Evolutionary conservation across 2,113 vertebrate species (phyloP), one percentile per base, ranked within the genome.

Genomic region (Caretta caretta): DNA sequence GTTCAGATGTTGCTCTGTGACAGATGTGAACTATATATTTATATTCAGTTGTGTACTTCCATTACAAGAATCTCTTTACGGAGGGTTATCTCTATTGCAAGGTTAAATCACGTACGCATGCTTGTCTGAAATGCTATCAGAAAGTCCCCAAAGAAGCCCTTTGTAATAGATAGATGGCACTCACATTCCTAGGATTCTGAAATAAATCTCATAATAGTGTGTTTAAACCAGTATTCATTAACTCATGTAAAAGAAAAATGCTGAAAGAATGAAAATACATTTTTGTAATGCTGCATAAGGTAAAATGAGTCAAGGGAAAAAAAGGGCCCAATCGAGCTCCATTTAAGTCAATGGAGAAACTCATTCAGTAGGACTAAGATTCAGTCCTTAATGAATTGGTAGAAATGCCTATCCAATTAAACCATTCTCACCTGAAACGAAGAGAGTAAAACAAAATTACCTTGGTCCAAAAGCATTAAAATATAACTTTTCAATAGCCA

Each of bases 401-500:
- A 81, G 25, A 90, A 94, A 87, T 57, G 8, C 56, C 90, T 92
- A 51, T 49, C 0, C 87, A 53, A 87, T 5, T 57, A 86, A 59
- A 80, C 59, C 29, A 81, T 94, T 96, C 89, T 94, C 49, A 57
- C 82, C 38, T 91, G 90, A 75, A 88, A 35, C 86, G 84, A 89
- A 4, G 12, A 4, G 17, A 85, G 19, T 83, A 90, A 72, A 90
- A 94, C 62, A 81, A 65, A 88, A 6, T 54, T 0, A 29, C 46
- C 80, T 89, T 51, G 42, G 86, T 97, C 91, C 92, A 93, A 94
- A 50, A 88, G 56, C 80, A 95, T 80, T 95, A 93, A 93, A 92
- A 80, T 38, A 69, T 76, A 94, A 92, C 90, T 93, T 97, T 97
- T 97, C 89, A 96, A 88, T 96, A 97, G 83, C 93, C 62, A 84